These are phyloP conservation scores for Mythimna albipuncta DNA, from an alignment of 2,888 invertebrate species.

Conservation along the genomic window DNA sequence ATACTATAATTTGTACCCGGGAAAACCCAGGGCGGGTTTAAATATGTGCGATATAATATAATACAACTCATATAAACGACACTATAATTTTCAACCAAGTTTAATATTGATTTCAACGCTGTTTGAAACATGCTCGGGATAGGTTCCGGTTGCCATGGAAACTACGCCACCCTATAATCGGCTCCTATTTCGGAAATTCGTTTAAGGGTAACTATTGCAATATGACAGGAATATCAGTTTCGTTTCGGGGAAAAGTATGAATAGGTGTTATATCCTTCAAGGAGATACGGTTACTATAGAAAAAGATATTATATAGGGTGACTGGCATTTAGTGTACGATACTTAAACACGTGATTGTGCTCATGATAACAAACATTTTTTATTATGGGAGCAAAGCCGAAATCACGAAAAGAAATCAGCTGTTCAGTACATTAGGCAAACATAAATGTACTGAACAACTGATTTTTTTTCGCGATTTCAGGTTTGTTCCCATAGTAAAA, in stretches of 20 bases:
- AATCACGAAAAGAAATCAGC: too few species aligned
- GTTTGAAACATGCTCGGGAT: constrained; percentile 1
- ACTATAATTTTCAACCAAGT: not conserved
- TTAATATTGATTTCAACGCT: constrained; percentile 18
- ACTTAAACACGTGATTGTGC: too few species aligned
- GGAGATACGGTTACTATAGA: not conserved
- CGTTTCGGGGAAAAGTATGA: constrained; percentile 10
- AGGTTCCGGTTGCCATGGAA: constrained; percentile 21
- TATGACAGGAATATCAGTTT: constrained; percentile 53
- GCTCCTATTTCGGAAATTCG: constrained; percentile 53
- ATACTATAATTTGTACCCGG: too few species aligned
- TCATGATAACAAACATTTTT: too few species aligned
- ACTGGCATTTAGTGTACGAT: too few species aligned
- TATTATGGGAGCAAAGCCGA: too few species aligned
- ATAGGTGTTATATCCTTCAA: constrained; percentile 21
- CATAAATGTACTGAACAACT: too few species aligned
- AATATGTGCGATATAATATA: constrained; percentile 1
- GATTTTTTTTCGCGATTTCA: too few species aligned
- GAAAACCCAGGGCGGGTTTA: not conserved
- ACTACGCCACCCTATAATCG: constrained; percentile 27
- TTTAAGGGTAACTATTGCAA: constrained; percentile 44
- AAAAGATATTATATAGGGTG: too few species aligned
- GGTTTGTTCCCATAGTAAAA: too few species aligned
- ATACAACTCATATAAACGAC: not conserved
- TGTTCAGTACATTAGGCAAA: too few species aligned